phyloP scores from a whole-genome alignment of 2,113 vertebrate genomes.

The Onychorhynchus coronatus region DNA sequence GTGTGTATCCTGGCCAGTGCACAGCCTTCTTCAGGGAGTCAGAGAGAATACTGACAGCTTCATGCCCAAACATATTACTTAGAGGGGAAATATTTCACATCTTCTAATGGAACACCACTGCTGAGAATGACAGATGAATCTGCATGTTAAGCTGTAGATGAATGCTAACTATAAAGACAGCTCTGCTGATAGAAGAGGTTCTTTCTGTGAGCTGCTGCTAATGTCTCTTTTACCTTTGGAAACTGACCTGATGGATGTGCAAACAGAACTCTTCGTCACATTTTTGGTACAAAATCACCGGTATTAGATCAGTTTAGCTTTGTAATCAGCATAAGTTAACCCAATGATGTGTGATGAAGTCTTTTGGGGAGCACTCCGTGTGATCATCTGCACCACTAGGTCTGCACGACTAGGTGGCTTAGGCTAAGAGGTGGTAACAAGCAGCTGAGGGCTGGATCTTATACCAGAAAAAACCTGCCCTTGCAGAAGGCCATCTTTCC shows the following conservation, averaged over 20 bases:
- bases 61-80: conserved; percentile 78
- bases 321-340: background rate
- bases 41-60: conserved; percentile 63
- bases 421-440: background rate
- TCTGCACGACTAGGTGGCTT: background rate
- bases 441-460: background rate
- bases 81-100: background rate
- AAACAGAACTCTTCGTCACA: background rate
- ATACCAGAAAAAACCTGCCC: background rate
- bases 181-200: background rate
- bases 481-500: background rate
- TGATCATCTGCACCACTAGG: background rate
- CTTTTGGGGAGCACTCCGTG: background rate
- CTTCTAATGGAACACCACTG: background rate
- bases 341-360: background rate
- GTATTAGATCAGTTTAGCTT: background rate
- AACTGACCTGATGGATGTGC: background rate
- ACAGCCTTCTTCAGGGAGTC: conserved; percentile 65
- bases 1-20: conserved; percentile 67
- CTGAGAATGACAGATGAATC: background rate
- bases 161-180: background rate
- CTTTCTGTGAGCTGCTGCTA: background rate
- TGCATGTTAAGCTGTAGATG: background rate
- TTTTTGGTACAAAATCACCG: background rate
- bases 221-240: background rate